Evolutionary conservation across 2,888 invertebrate genomes (phyloP).

Genomic region (Salpingus planirostris): DNA sequence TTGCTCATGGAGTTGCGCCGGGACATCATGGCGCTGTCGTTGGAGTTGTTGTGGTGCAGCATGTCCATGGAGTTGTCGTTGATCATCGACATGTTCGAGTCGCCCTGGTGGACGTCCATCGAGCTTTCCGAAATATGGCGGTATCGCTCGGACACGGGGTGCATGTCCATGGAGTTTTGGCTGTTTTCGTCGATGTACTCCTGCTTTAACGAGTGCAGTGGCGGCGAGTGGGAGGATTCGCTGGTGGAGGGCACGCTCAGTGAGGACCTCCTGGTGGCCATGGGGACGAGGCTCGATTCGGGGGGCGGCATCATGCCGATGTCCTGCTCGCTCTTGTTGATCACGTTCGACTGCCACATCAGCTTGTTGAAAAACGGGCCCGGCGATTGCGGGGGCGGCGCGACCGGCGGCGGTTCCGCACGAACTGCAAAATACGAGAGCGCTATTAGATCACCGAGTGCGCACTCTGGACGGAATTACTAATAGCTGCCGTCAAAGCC

Average conservation of each 20-base stretch:
- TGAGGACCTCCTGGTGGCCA: constrained; percentile 52
- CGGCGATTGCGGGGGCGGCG: constrained; percentile 16
- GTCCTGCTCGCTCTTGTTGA: constrained; percentile 47
- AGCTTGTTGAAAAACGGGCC: constrained; percentile 28
- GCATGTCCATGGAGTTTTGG: constrained; percentile 42
- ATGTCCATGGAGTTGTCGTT: constrained; percentile 47
- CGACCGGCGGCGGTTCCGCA: constrained; percentile 26
- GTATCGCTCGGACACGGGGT: constrained; percentile 33
- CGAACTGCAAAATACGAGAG: constrained; percentile 39
- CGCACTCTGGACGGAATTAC: constrained; percentile 20
- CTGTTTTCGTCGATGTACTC: constrained; percentile 66
- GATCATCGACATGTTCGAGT: constrained; percentile 40
- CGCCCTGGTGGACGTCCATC: constrained; percentile 40
- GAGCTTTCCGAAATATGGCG: constrained; percentile 40
- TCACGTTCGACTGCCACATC: constrained; percentile 32
- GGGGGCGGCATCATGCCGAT: constrained; percentile 64
- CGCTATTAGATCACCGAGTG: constrained; percentile 22
- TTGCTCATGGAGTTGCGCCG: constrained; percentile 23
- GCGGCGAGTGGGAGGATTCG: constrained; percentile 46
- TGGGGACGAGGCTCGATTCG: constrained; percentile 50
- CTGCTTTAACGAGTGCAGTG: constrained; percentile 50
- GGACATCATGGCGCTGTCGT: constrained; percentile 32
- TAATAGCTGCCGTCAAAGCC: constrained; percentile 40
- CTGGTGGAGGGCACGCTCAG: constrained; percentile 47
- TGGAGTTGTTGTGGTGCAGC: constrained; percentile 31